A percentile compares a stretch with the other conserved stretches of the same genome.
phyloP scores from a whole-genome alignment of 2,797 vertebrate genomes.

The Labroides dimidiatus region DNA sequence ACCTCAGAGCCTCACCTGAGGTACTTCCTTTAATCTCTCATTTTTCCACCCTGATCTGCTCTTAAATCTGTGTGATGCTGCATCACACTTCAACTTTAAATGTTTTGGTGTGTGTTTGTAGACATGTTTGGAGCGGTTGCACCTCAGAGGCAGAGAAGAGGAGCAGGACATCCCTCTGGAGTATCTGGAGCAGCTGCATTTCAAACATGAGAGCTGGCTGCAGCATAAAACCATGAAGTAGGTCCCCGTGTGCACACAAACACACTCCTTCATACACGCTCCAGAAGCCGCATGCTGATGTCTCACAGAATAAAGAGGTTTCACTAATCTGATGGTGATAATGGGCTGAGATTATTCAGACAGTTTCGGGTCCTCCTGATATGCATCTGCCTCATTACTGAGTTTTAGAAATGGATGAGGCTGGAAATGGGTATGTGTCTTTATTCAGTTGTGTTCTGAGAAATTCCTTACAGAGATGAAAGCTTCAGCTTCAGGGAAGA shows the following conservation, averaged over 20 bases:
- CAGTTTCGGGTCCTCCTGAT: slow-evolving; percentile 22
- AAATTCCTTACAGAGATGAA: neutral
- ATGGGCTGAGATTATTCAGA: too few relatives aligned
- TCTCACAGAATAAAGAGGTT: neutral
- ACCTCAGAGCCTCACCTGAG: slow-evolving; percentile 92
- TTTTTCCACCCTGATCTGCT: too few relatives aligned
- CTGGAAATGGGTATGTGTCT: neutral
- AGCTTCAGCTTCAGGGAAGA: neutral
- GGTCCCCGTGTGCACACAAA: slow-evolving; percentile 28
- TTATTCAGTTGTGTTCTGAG: neutral
- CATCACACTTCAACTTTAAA: too few relatives aligned
- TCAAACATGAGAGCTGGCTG: slow-evolving; percentile 95
- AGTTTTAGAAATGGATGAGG: neutral
- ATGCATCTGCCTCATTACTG: neutral
- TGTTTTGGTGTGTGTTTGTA: slow-evolving; percentile 44
- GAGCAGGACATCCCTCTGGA: slow-evolving; percentile 93
- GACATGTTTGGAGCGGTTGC: slow-evolving; percentile 91
- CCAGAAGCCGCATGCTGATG: neutral
- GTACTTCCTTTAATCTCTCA: slow-evolving; percentile 61
- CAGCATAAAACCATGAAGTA: slow-evolving; percentile 91
- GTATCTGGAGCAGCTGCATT: slow-evolving; percentile 94
- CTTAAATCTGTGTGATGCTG: too few relatives aligned
- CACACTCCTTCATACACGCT: neutral
- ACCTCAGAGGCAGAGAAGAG: slow-evolving; percentile 89
- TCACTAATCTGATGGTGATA: neutral